phyloP scores from a whole-genome alignment of 2,888 invertebrate genomes.

The Coremacera marginata region DNA sequence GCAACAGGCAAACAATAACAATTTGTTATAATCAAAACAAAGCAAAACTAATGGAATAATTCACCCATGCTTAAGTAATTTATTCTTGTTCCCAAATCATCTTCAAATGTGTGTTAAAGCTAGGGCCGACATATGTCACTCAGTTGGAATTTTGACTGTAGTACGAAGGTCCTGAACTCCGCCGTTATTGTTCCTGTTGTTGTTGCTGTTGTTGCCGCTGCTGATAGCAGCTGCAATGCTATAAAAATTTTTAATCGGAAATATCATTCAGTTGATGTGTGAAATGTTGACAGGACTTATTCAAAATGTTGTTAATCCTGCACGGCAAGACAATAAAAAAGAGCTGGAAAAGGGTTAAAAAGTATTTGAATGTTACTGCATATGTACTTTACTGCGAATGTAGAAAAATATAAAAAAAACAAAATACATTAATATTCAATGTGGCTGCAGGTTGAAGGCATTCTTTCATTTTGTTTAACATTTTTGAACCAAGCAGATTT shows the following conservation, averaged over 20 bases:
- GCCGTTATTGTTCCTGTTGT: too few relatives aligned
- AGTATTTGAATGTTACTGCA: background rate
- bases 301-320: conserved; percentile 17
- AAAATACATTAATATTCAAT: too few relatives aligned
- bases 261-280: background rate
- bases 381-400: too few relatives aligned
- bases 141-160: background rate
- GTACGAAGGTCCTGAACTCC: background rate
- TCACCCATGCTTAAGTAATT: too few relatives aligned
- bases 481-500: too few relatives aligned
- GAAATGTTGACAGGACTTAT: conserved; percentile 8
- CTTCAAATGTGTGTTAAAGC: background rate
- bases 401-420: too few relatives aligned
- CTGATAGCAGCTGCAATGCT: background rate
- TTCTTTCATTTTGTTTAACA: too few relatives aligned
- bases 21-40: too few relatives aligned
- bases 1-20: too few relatives aligned
- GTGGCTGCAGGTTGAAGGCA: too few relatives aligned
- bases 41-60: too few relatives aligned
- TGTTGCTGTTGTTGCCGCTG: background rate
- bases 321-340: background rate
- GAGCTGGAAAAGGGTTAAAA: background rate
- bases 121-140: background rate
- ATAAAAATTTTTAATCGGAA: background rate
- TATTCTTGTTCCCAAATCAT: too few relatives aligned